Conservation (phyloP, 2,113 vertebrate genomes). For the Panthera uncia region DNA sequence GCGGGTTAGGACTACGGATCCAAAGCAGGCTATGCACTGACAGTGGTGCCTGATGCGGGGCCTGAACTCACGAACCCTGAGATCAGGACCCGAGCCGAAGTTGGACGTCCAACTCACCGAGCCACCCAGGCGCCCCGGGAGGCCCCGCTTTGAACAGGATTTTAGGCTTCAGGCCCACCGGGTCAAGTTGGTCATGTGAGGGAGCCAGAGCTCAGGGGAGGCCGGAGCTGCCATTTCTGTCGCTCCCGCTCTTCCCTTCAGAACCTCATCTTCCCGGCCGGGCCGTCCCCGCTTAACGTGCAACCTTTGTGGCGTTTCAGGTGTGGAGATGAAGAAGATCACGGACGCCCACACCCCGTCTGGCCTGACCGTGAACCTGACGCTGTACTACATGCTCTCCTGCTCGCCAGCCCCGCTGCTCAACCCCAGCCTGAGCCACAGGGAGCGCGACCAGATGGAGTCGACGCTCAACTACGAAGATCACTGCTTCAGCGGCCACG, state of each 20-base stretch:
- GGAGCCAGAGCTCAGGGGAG: background rate
- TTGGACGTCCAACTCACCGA: too few species aligned
- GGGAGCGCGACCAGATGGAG: conserved; percentile 91
- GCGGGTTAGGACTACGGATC: too few species aligned
- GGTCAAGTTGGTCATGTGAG: background rate
- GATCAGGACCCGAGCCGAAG: too few species aligned
- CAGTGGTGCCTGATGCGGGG: too few species aligned
- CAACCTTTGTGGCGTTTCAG: conserved; percentile 79
- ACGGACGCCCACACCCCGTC: conserved; percentile 94
- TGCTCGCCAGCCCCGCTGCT: conserved; percentile 90
- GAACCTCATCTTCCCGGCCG: background rate
- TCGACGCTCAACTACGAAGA: conserved; percentile 95
- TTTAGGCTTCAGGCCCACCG: background rate
- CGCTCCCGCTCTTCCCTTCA: accelerated
- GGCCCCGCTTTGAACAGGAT: background rate
- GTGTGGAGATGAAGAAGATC: conserved; percentile 96
- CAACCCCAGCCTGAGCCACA: conserved; percentile 82
- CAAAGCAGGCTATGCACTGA: too few species aligned
- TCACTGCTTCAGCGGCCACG: conserved; percentile 98
- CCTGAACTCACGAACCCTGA: too few species aligned
- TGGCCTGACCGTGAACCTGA: conserved; percentile 94
- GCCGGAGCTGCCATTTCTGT: background rate
- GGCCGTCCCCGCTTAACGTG: background rate
- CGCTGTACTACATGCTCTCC: conserved; percentile 95
- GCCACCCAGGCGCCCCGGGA: too few species aligned